phyloP scores from a whole-genome alignment of 2,113 vertebrate genomes.

The Centrocercus urophasianus region DNA sequence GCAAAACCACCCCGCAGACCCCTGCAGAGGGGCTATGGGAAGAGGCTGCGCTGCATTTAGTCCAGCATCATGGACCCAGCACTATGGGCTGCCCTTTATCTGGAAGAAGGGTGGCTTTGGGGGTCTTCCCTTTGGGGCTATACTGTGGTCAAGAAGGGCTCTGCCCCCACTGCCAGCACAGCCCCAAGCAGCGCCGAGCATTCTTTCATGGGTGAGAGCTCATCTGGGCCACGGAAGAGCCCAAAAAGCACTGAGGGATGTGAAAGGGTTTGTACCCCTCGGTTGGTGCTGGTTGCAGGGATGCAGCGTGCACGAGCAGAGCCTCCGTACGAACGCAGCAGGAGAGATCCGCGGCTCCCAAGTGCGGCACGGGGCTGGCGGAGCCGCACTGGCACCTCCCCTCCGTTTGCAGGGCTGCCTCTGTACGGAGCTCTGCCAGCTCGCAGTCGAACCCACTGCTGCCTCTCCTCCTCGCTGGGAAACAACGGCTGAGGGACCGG shows the following conservation, averaged over 20 bases:
- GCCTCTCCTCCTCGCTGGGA: background rate
- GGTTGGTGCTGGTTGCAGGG: background rate
- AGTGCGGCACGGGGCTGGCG: constrained; percentile 42
- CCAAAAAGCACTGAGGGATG: background rate
- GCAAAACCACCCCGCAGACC: constrained; percentile 54
- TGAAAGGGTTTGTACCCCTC: background rate
- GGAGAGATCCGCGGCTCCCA: constrained; percentile 14
- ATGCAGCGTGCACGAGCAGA: background rate
- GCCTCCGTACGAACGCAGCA: constrained; percentile 20
- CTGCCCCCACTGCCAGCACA: background rate
- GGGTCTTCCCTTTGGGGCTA: background rate
- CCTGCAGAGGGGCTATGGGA: background rate
- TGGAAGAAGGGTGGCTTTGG: too few relatives aligned
- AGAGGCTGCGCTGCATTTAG: background rate
- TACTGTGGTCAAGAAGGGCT: background rate
- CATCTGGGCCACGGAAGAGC: background rate
- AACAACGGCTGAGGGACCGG: background rate
- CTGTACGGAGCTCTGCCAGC: background rate
- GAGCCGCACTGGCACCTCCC: constrained; percentile 53
- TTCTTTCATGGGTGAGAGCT: background rate
- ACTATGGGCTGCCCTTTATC: too few relatives aligned
- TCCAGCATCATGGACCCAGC: background rate
- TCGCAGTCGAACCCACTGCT: constrained; percentile 42
- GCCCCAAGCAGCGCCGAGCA: background rate
- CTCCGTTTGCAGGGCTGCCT: constrained; percentile 58